Conservation (phyloP, 2,113 vertebrate species). For the Anolis sagrei region DNA sequence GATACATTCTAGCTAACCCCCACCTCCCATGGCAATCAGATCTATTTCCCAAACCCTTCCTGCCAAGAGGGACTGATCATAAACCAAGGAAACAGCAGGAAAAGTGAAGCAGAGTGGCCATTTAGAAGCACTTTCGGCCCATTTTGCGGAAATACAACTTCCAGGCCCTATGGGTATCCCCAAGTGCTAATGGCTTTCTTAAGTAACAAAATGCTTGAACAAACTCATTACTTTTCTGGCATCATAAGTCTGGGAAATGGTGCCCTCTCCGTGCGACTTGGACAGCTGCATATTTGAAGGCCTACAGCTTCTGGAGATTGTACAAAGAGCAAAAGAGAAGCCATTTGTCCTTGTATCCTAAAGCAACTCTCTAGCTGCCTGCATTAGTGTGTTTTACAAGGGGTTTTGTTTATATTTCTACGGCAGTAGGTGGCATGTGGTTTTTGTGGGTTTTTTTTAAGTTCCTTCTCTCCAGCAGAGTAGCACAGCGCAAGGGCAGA, state of each 20-base stretch:
- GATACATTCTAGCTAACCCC: neutral
- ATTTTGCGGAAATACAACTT: slow-evolving; percentile 22
- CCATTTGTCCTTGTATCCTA: neutral
- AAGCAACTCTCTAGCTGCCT: neutral
- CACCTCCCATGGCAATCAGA: slow-evolving; percentile 32
- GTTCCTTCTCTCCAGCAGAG: too few relatives aligned
- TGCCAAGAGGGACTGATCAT: slow-evolving; percentile 38
- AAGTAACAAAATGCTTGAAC: slow-evolving; percentile 9
- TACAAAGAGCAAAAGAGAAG: neutral
- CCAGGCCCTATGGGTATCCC: neutral
- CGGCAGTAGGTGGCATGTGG: slow-evolving; percentile 17
- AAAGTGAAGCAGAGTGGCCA: neutral
- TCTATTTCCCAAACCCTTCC: slow-evolving; percentile 26
- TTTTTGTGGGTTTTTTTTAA: too few relatives aligned
- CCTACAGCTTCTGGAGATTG: too few relatives aligned
- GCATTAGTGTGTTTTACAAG: neutral
- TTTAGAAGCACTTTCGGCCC: neutral
- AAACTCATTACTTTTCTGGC: neutral
- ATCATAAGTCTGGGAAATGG: neutral
- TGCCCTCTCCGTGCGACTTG: neutral
- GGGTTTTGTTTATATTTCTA: neutral
- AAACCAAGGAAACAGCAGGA: slow-evolving; percentile 10
- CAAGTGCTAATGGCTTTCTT: neutral
- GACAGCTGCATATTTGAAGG: too few relatives aligned
- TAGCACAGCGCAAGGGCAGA: too few relatives aligned